A percentile compares a stretch with the other conserved stretches of the same genome.
Evolutionary conservation across 2,113 vertebrate genomes (phyloP).

Genomic region (Alligator sinensis): DNA sequence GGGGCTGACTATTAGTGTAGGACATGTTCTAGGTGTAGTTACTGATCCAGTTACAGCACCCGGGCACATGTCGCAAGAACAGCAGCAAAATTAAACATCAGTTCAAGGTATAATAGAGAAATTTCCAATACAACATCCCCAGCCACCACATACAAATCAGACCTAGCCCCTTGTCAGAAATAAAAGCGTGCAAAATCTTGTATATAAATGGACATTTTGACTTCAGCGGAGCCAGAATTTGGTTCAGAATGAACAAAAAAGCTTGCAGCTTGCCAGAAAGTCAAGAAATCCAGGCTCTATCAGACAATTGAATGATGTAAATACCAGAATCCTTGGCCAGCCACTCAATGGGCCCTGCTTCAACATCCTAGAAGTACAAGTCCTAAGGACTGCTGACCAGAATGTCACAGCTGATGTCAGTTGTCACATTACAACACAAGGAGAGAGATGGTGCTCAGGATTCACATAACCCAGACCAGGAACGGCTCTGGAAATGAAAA

Average conservation of each 20-base stretch:
- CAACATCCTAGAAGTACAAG: neutral
- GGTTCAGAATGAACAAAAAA: neutral
- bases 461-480: neutral
- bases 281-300: neutral
- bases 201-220: neutral
- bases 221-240: neutral
- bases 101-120: constrained; percentile 37
- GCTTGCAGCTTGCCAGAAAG: neutral
- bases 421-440: neutral
- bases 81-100: constrained; percentile 60
- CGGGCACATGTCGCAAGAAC: constrained; percentile 31
- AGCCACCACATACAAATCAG: neutral
- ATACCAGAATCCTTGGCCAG: neutral
- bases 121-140: constrained; percentile 66
- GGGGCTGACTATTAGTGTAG: neutral
- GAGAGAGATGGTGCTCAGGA: neutral
- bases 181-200: neutral
- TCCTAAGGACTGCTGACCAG: neutral
- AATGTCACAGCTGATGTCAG: neutral
- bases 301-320: neutral
- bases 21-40: constrained; percentile 51
- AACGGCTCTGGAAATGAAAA: neutral
- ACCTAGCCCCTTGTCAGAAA: neutral
- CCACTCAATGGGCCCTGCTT: neutral
- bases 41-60: neutral